Evolutionary conservation across 1,140 invertebrate genomes (phyloP).

Genomic region (Agrilus planipennis): DNA sequence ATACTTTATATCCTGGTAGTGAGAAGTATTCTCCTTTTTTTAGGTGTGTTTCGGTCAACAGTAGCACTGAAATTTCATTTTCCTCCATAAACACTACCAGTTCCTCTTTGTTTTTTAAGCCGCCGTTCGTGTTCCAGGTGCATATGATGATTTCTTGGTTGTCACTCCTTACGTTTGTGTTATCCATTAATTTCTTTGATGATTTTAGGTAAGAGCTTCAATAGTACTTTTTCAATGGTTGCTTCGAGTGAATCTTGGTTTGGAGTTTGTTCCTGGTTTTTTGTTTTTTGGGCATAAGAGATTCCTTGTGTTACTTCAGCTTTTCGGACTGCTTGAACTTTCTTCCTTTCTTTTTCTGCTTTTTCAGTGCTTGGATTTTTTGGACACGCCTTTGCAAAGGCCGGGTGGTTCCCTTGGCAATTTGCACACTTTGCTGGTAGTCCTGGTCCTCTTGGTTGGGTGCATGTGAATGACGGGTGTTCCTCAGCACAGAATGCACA

Average conservation of each 20-base stretch:
- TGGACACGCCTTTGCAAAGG: background rate
- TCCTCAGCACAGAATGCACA: no score
- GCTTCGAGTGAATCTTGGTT: no score
- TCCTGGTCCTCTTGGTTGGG: background rate
- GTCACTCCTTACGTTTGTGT: no score
- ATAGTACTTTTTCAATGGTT: no score
- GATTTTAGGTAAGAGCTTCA: no score
- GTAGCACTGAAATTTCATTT: background rate
- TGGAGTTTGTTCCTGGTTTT: background rate
- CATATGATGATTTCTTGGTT: background rate
- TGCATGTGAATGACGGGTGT: background rate
- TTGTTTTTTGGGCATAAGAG: background rate
- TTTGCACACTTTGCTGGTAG: background rate
- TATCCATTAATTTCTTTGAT: no score
- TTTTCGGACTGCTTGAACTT: background rate
- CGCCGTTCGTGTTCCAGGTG: slow-evolving; percentile 4
- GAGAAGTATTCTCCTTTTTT: background rate
- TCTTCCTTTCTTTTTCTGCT: background rate
- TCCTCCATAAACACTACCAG: background rate
- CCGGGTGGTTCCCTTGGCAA: background rate
- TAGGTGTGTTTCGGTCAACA: no score
- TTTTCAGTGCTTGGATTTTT: no score
- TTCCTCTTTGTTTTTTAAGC: background rate
- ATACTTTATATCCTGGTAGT: background rate
- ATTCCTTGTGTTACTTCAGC: background rate